Evolutionary conservation across 2,888 invertebrate species (phyloP).

Genomic region (Rhagophthalmus giganteus): DNA sequence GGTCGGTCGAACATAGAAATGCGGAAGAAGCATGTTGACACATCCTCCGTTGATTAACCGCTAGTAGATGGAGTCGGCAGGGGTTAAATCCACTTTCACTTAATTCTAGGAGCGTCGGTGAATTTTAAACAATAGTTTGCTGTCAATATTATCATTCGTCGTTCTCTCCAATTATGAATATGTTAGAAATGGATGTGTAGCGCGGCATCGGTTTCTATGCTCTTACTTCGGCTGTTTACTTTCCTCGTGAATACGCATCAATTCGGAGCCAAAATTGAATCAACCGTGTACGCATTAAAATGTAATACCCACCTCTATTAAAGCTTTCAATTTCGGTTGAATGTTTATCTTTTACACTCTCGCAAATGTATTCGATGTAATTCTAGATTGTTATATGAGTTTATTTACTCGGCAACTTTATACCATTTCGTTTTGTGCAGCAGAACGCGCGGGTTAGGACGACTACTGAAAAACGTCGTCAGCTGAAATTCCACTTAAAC

Average conservation of each 20-base stretch:
- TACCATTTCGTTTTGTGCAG: conserved; percentile 28
- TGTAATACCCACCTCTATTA: conserved; percentile 54
- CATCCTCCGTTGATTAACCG: conserved; percentile 46
- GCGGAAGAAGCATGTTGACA: conserved; percentile 32
- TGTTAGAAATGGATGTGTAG: conserved; percentile 49
- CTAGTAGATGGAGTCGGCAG: conserved; percentile 43
- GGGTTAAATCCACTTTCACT: conserved; percentile 54
- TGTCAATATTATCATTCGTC: conserved; percentile 55
- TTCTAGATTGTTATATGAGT: conserved; percentile 43
- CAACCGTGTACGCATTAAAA: conserved; percentile 51
- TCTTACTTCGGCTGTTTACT: conserved; percentile 44
- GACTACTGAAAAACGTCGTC: conserved; percentile 36
- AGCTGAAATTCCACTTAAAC: conserved; percentile 35
- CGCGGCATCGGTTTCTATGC: conserved; percentile 33
- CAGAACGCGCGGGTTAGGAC: conserved; percentile 24
- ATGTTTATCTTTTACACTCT: conserved; percentile 53
- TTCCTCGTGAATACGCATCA: conserved; percentile 46
- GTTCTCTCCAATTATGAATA: conserved; percentile 38
- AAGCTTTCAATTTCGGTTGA: conserved; percentile 53
- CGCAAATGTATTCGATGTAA: conserved; percentile 42
- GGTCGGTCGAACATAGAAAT: conserved; percentile 20
- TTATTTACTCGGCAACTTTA: conserved; percentile 45
- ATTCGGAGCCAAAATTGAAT: conserved; percentile 51
- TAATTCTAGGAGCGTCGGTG: conserved; percentile 51
- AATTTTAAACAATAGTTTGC: conserved; percentile 53